Evolutionary conservation across 1,140 invertebrate species (phyloP).

Genomic region (Cheumatopsyche charites): DNA sequence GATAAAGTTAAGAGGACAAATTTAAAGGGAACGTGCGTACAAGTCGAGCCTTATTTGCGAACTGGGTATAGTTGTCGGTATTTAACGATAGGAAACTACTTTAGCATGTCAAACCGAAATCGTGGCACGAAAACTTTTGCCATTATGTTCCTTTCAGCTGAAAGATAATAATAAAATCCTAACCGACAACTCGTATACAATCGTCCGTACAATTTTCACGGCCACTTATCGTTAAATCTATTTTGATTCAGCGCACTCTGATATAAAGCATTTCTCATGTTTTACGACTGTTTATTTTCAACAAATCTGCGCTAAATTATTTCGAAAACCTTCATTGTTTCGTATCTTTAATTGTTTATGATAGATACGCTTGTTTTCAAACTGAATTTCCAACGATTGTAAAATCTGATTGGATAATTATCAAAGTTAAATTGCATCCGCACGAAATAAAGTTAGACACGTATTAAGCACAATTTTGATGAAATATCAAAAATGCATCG

Average conservation of each 20-base stretch:
- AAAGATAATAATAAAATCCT: conserved; percentile 24
- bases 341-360: not conserved
- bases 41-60: not conserved
- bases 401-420: too few species aligned
- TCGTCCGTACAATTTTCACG: not conserved
- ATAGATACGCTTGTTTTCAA: too few species aligned
- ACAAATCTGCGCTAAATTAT: not conserved
- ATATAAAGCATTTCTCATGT: not conserved
- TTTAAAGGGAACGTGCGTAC: not conserved
- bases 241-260: not conserved
- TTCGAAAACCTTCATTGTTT: not conserved
- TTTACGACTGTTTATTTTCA: not conserved
- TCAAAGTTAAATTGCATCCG: too few species aligned
- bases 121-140: conserved; percentile 14
- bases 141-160: conserved; percentile 18
- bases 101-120: conserved; percentile 18
- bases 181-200: not conserved
- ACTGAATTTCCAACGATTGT: too few species aligned
- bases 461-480: too few species aligned
- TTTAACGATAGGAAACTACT: conserved; percentile 7
- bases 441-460: too few species aligned
- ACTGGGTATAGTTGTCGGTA: not conserved
- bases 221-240: not conserved
- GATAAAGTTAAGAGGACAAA: not conserved
- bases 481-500: too few species aligned